Base-by-base conservation (phyloP, 2,113 vertebrate species). In the Montifringilla adamsi region DNA sequence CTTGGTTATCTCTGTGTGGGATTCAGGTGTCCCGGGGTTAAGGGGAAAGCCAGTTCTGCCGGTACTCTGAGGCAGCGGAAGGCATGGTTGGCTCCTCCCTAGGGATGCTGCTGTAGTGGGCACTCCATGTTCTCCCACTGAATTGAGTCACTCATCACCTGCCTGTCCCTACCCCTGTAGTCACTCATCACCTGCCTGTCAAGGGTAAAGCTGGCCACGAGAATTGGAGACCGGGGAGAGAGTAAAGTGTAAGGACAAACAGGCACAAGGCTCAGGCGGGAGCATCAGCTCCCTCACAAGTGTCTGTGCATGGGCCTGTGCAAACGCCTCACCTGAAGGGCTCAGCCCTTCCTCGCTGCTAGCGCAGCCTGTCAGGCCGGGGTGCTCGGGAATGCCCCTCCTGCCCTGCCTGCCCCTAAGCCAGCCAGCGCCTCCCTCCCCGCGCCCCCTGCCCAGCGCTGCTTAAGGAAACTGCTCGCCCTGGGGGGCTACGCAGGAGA, bases 41-140 rank as follows among this genome's bases (percentile, higher is more conserved):
- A 50, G 27, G 24, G 27, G 31, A 73, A 73, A 86, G n/a, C 46
- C 64, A 39, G 31, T 67, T 90, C 46, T 86, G 24, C 55, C 0
- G 0, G 67, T 55, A 50, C 9, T 5, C 20, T 0, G 0, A 49
- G 49, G 44, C 9, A 50, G 46, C 0, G 0, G 35, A 79, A 50
- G 11, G 17, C 41, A 56, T 73, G 37, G 55, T 6, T 52, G 31
- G 31, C 41, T 66, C 6, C 67, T 76, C 62, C 49, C 37, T 18
- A 24, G 63, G 62, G 41, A 41, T 35, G 78, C 67, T 31, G 35
- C 39, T 21, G 10, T 2, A 8, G 41, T 6, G n/a, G 27, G 41
- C 70, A 49, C 15, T 70, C 46, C 63, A 2, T 0, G 2, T 49
- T 80, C 22, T 66, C n/a, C 68, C 55, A 28, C 39, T 31, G 50